Evolutionary conservation across 2,888 invertebrate species (phyloP).

Genomic region (Pimpla rufipes): DNA sequence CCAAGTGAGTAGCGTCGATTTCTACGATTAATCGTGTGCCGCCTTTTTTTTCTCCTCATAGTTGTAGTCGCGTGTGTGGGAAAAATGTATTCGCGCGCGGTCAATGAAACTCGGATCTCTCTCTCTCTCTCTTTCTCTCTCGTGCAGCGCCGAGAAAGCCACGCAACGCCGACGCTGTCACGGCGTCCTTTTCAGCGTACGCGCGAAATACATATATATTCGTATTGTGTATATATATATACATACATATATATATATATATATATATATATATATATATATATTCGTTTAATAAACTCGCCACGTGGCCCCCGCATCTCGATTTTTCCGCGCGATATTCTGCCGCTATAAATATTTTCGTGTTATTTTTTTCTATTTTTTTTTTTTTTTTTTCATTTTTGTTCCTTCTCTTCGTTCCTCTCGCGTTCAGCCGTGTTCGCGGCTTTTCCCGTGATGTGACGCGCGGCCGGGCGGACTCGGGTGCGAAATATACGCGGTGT

Average conservation of each 20-base stretch:
- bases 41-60: slow-evolving; percentile 4
- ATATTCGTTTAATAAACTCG: slow-evolving; percentile 25
- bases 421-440: background rate
- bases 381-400: no score
- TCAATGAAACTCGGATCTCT: background rate
- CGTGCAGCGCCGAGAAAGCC: slow-evolving; percentile 15
- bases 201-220: background rate
- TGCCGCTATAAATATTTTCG: background rate
- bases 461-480: background rate
- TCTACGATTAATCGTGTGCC: background rate
- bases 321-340: slow-evolving; percentile 4
- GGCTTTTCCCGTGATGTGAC: background rate
- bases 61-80: background rate
- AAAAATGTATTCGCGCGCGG: slow-evolving; percentile 14
- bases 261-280: background rate
- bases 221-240: background rate
- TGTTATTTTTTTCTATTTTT: background rate
- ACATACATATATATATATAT: slow-evolving; percentile 14
- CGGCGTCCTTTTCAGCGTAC: slow-evolving; percentile 45
- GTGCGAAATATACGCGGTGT: background rate
- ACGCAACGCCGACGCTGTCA: slow-evolving; percentile 58
- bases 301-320: slow-evolving; percentile 57
- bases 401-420: no score
- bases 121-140: no score
- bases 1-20: slow-evolving; percentile 87